A percentile compares a stretch with the other conserved stretches of the same genome.
phyloP scores from a whole-genome alignment of 2,113 vertebrate species.

The Sigmodon hispidus region DNA sequence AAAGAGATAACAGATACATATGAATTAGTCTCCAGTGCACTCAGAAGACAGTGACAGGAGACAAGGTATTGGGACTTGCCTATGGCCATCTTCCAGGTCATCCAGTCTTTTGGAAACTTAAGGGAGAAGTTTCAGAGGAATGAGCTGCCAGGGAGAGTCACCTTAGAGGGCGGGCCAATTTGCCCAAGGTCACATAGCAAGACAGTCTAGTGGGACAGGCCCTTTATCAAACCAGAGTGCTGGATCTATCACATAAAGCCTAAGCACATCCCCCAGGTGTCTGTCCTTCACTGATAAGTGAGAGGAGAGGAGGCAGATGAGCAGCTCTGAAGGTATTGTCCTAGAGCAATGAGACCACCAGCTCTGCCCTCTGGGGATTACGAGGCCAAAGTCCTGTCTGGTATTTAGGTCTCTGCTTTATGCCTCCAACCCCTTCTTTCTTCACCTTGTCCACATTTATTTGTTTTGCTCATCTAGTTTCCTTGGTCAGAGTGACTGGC shows the following conservation, averaged over 20 bases:
- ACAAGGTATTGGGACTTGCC: not conserved
- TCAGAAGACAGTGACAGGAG: not conserved
- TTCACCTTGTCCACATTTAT: not conserved
- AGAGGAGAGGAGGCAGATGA: not conserved
- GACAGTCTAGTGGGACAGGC: not conserved
- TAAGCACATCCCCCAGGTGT: not conserved
- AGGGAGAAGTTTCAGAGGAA: not conserved
- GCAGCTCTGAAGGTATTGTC: not conserved
- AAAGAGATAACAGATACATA: conserved; percentile 70
- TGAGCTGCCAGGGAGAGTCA: not conserved
- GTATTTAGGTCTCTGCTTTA: not conserved
- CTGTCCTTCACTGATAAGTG: not conserved
- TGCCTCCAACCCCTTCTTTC: rapidly evolving
- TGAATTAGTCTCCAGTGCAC: conserved; percentile 29
- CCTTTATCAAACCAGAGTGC: not conserved
- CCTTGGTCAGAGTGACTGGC: not conserved
- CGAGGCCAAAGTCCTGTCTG: not conserved
- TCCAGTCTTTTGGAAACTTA: conserved; percentile 14
- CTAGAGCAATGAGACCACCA: not conserved
- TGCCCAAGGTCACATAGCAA: not conserved
- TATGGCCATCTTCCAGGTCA: not conserved
- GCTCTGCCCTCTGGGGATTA: not conserved
- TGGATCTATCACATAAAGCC: not conserved
- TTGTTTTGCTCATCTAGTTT: not conserved
- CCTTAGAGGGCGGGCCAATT: not conserved